Conservation (phyloP, 2,888 invertebrate genomes). For the Syritta pipiens region DNA sequence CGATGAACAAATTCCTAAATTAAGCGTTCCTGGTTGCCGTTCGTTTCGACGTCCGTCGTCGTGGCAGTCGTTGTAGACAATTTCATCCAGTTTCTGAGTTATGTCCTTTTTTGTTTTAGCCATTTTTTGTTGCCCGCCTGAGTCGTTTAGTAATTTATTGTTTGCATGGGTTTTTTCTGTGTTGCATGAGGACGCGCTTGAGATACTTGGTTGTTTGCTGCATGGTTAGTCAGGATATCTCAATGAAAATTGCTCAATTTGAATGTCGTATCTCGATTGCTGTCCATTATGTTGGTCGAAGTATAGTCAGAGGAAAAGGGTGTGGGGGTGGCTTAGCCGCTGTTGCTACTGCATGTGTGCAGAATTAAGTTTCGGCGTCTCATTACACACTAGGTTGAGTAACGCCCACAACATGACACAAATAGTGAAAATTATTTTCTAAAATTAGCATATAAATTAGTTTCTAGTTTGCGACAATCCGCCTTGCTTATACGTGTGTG, state of each 20-base stretch:
- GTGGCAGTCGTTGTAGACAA: constrained; percentile 7
- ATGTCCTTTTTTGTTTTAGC: constrained; percentile 1
- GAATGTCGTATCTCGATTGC: constrained; percentile 38
- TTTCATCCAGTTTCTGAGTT: constrained; percentile 15
- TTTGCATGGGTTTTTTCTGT: background rate
- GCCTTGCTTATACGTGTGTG: too few species aligned
- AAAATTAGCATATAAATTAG: constrained; percentile 65
- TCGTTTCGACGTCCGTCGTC: constrained; percentile 13
- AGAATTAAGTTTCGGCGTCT: constrained; percentile 46
- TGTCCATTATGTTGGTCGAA: constrained; percentile 14
- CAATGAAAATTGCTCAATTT: constrained; percentile 37
- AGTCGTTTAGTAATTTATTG: constrained; percentile 27
- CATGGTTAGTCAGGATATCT: constrained; percentile 22
- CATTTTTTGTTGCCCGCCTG: background rate
- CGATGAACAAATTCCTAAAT: constrained; percentile 63
- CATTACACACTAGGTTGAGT: constrained; percentile 58
- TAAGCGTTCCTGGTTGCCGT: constrained; percentile 39
- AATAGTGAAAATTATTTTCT: constrained; percentile 63
- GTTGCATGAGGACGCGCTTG: background rate
- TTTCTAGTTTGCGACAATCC: constrained; percentile 38
- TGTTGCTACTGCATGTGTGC: constrained; percentile 25
- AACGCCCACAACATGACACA: constrained; percentile 65
- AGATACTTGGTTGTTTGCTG: constrained; percentile 24
- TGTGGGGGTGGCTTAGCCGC: too few species aligned
- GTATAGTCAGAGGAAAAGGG: background rate